phyloP scores from a whole-genome alignment of 1,140 invertebrate genomes.

The Atta texana region DNA sequence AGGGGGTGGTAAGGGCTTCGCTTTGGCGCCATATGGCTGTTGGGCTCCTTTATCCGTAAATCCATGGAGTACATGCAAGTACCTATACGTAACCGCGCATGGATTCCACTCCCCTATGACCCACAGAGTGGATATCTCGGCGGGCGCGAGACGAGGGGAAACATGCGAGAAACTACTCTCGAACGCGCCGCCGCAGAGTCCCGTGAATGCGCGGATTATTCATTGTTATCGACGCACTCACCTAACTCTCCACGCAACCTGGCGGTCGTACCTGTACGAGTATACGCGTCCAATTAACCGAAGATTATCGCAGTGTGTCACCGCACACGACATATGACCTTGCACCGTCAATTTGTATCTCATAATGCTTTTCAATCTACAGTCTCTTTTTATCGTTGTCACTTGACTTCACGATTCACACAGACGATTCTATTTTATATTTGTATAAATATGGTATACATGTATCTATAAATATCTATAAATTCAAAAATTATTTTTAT shows the following conservation, averaged over 20 bases:
- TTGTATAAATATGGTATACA: too few species aligned
- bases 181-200: constrained; percentile 69
- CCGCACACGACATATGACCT: constrained; percentile 26
- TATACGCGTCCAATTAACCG: constrained; percentile 70
- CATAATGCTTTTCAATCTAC: background rate
- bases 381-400: background rate
- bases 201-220: constrained; percentile 76
- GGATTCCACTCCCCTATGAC: constrained; percentile 26
- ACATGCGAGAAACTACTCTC: constrained; percentile 73
- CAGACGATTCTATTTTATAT: background rate
- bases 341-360: background rate
- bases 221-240: constrained; percentile 74
- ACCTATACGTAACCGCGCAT: constrained; percentile 57
- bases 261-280: constrained; percentile 59
- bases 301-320: constrained; percentile 65
- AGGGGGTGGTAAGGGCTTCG: constrained; percentile 65
- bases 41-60: constrained; percentile 69
- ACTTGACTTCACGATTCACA: background rate
- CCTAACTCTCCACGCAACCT: constrained; percentile 39
- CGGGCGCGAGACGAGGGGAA: constrained; percentile 32
- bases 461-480: too few species aligned
- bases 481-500: too few species aligned
- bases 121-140: constrained; percentile 55
- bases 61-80: constrained; percentile 66
- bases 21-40: constrained; percentile 77